These are phyloP conservation scores for Pelecanoides urinatrix DNA, from an alignment of 2,113 vertebrate genomes.

Conservation along the genomic window DNA sequence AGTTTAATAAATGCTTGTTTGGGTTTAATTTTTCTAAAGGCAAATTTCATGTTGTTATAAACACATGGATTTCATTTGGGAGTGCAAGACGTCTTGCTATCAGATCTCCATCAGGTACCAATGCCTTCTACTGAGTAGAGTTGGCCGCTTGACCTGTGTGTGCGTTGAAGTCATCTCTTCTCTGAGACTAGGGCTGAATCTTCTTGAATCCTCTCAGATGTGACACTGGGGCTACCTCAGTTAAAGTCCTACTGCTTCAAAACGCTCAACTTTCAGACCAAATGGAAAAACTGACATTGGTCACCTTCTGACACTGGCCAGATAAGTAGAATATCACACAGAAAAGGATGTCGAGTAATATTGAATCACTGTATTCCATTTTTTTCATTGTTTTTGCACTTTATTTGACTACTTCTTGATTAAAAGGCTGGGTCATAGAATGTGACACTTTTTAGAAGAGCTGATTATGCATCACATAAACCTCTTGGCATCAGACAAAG, in stretches of 20 bases:
- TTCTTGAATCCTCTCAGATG: not conserved
- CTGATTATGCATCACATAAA: conserved; percentile 41
- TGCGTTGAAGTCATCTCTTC: not conserved
- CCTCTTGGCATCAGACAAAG: conserved; percentile 49
- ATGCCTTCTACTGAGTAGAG: not conserved
- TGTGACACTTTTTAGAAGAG: conserved; percentile 33
- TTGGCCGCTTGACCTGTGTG: not conserved
- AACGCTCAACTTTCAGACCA: not conserved
- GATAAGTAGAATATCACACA: not conserved
- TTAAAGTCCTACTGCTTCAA: not conserved
- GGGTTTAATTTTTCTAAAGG: not conserved
- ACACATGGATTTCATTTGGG: not conserved
- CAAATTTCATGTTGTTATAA: not conserved
- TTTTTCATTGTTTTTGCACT: not conserved
- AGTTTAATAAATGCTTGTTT: not conserved
- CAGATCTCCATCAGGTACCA: not conserved
- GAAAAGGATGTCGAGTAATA: not conserved
- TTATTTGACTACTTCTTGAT: conserved; percentile 34
- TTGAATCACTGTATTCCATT: not conserved
- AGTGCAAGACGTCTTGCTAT: not conserved
- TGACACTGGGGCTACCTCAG: not conserved
- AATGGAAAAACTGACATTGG: not conserved
- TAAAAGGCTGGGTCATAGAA: not conserved
- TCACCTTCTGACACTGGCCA: not conserved
- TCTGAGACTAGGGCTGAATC: not conserved